Evolutionary conservation across 53 echinoderm and acorn worm species (phyloP).

Genomic region (Holothuria scabra): DNA sequence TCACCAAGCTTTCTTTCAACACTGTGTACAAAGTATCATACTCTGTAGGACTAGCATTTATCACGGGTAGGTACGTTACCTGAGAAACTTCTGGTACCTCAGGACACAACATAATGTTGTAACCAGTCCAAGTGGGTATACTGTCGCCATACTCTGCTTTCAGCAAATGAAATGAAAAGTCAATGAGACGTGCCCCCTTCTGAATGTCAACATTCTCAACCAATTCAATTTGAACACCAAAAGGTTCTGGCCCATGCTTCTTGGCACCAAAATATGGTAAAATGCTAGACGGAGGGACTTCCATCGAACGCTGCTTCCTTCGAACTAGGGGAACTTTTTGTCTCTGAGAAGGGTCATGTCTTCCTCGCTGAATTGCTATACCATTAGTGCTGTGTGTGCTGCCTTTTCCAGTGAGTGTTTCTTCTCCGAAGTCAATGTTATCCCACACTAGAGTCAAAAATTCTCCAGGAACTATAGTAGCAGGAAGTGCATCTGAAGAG

Average conservation of each 20-base stretch:
- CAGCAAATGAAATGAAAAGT: background rate
- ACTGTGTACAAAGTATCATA: conserved; percentile 61
- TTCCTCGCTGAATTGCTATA: conserved; percentile 4
- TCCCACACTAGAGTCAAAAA: conserved; percentile 13
- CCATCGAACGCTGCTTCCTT: conserved; percentile 30
- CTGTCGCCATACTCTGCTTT: background rate
- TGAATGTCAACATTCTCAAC: conserved; percentile 15
- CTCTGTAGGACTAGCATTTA: conserved; percentile 61
- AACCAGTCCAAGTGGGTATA: conserved; percentile 34
- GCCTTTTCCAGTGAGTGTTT: conserved; percentile 7
- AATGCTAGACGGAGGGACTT: conserved; percentile 38
- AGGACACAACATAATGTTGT: background rate
- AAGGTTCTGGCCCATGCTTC: conserved; percentile 23
- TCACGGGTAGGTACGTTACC: conserved; percentile 64
- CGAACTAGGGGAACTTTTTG: conserved; percentile 13
- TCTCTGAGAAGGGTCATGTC: conserved; percentile 30
- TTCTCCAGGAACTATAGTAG: background rate
- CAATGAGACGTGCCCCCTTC: background rate
- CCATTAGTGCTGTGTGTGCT: conserved; percentile 42
- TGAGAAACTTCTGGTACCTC: conserved; percentile 23
- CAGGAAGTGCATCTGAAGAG: background rate
- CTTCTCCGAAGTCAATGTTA: conserved; percentile 36
- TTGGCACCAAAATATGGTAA: conserved; percentile 52
- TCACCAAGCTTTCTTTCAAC: conserved; percentile 44
- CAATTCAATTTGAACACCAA: background rate